phyloP scores from a whole-genome alignment of 2,113 vertebrate species.

The Laterallus jamaicensis region DNA sequence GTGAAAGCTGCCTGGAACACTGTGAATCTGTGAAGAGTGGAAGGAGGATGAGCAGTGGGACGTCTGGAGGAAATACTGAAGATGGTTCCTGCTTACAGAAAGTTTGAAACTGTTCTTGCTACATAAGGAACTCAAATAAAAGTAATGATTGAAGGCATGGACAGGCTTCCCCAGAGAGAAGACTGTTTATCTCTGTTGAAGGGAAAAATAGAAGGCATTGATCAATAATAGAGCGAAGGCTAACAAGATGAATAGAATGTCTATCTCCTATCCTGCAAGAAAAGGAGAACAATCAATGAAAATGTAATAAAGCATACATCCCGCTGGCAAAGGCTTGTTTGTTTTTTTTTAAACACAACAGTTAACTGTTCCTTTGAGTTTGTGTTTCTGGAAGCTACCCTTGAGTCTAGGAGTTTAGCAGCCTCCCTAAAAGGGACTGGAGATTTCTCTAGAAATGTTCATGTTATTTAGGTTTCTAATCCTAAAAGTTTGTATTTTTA shows the following conservation, averaged over 20 bases:
- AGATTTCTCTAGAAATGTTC: background rate
- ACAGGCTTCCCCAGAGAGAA: background rate
- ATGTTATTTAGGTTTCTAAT: background rate
- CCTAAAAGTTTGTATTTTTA: background rate
- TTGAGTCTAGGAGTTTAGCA: background rate
- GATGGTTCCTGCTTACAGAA: background rate
- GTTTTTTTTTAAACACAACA: background rate
- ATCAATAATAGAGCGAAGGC: background rate
- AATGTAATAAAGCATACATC: background rate
- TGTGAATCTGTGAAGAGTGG: background rate
- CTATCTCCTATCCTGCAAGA: background rate
- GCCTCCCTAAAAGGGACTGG: background rate
- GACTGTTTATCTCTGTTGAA: background rate
- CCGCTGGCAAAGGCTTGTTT: background rate
- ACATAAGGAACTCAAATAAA: background rate
- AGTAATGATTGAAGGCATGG: background rate
- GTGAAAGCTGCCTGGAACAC: background rate
- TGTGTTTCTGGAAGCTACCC: background rate
- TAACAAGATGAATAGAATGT: background rate
- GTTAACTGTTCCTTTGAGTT: background rate
- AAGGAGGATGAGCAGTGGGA: background rate
- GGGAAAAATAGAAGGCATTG: background rate
- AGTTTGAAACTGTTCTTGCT: background rate
- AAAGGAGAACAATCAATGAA: background rate
- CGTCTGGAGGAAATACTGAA: background rate